These are phyloP conservation scores for Adineta ricciae DNA, from an alignment of 2,888 invertebrate species.

Conservation along the genomic window DNA sequence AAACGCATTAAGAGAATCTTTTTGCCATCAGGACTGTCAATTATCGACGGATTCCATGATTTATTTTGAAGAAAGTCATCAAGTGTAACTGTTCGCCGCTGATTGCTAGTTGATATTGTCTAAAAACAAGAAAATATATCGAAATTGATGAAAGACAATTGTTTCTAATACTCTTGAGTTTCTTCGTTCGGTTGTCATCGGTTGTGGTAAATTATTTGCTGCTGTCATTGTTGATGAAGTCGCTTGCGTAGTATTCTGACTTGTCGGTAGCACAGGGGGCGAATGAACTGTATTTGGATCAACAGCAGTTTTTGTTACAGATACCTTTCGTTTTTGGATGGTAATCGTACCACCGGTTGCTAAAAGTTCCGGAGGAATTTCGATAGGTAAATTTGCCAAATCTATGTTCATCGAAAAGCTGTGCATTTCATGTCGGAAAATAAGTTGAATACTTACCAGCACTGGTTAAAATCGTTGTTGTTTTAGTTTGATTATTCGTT, in stretches of 20 bases:
- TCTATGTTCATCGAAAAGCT: background rate
- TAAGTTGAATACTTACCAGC: no score
- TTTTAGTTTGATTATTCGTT: background rate
- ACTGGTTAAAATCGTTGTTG: background rate
- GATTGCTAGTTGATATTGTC: background rate
- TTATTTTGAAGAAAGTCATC: conserved; percentile 17
- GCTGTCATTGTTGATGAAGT: background rate
- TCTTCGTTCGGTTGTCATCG: background rate
- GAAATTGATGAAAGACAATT: background rate
- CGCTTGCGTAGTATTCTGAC: background rate
- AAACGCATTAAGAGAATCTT: conserved; percentile 1
- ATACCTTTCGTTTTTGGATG: conserved; percentile 1
- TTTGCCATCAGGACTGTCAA: background rate
- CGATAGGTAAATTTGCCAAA: background rate
- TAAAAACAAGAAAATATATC: background rate
- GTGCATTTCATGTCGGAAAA: no score
- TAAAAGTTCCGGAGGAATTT: background rate
- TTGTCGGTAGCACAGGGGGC: no score
- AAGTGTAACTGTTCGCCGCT: background rate
- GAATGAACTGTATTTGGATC: background rate
- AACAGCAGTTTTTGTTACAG: background rate
- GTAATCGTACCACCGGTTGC: conserved; percentile 11
- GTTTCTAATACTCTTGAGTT: background rate
- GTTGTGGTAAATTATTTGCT: background rate
- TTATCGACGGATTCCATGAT: background rate